Evolutionary conservation across 2,797 vertebrate species (phyloP).

Genomic region (Apodemus agrarius): DNA sequence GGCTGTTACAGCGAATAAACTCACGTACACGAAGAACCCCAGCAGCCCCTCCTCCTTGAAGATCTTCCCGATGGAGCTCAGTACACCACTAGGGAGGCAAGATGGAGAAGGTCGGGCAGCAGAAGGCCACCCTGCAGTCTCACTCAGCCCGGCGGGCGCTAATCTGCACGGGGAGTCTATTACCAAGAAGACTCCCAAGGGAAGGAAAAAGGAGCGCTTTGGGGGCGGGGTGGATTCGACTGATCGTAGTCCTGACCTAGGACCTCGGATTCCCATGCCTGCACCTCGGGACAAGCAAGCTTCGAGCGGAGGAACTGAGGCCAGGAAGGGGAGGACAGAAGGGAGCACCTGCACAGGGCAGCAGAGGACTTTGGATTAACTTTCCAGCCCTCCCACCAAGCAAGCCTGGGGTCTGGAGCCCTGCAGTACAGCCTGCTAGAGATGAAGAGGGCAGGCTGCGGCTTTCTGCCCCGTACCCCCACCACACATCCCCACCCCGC

Average conservation of each 20-base stretch:
- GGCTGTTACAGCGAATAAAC: conserved; percentile 22
- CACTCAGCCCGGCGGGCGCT: not conserved
- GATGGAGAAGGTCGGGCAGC: not conserved
- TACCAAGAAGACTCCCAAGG: not conserved
- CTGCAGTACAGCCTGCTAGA: not conserved
- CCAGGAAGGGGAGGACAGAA: not conserved
- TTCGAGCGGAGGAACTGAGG: not conserved
- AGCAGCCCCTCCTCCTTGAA: conserved; percentile 92
- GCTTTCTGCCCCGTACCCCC: not conserved
- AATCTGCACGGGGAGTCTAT: not conserved
- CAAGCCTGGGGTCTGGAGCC: not conserved
- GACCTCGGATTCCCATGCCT: not conserved
- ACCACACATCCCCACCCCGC: no score
- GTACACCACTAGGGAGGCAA: conserved; percentile 87
- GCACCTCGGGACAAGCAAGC: not conserved
- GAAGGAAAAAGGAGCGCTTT: not conserved
- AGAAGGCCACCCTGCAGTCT: not conserved
- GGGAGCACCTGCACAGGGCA: not conserved
- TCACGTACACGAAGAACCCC: conserved; percentile 94
- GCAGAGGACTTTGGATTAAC: not conserved
- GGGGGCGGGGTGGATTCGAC: not conserved
- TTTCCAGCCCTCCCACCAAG: not conserved
- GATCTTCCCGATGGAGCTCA: conserved; percentile 91
- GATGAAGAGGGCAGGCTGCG: not conserved
- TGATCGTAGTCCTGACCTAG: not conserved